Conservation (phyloP, 2,888 invertebrate genomes). For the Epirrhoe alternata region DNA sequence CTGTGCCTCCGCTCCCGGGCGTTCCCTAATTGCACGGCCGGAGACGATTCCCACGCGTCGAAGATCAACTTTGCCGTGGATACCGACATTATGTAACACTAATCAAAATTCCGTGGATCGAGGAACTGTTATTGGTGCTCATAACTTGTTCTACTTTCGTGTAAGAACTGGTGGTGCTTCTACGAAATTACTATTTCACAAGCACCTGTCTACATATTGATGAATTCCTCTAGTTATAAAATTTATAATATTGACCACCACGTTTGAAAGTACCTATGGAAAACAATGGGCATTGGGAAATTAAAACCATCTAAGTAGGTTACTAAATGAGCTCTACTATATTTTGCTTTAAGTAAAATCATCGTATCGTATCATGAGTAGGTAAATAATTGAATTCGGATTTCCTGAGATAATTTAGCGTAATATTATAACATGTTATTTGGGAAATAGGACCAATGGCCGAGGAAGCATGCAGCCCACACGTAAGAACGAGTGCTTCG, state of each 20-base stretch:
- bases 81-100: slow-evolving; percentile 64
- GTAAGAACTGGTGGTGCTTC: slow-evolving; percentile 12
- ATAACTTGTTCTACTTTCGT: slow-evolving; percentile 28
- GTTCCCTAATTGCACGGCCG: slow-evolving; percentile 76
- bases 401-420: slow-evolving; percentile 20
- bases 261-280: not conserved
- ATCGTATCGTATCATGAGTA: not conserved
- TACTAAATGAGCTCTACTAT: no score
- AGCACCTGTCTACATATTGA: not conserved
- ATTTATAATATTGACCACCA: not conserved
- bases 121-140: slow-evolving; percentile 35
- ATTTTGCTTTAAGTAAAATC: not conserved
- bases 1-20: slow-evolving; percentile 55
- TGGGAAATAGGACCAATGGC: slow-evolving; percentile 25
- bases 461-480: slow-evolving; percentile 25
- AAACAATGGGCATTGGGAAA: no score
- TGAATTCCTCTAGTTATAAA: no score
- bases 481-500: slow-evolving; percentile 33
- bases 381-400: slow-evolving; percentile 4
- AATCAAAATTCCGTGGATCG: slow-evolving; percentile 69
- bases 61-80: slow-evolving; percentile 59
- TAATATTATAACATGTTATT: slow-evolving; percentile 10
- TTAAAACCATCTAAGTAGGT: no score
- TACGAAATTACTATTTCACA: slow-evolving; percentile 7
- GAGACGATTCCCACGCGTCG: slow-evolving; percentile 77